These are phyloP conservation scores for Camponotus vicinus DNA, from an alignment of 1,140 invertebrate species.

Conservation along the genomic window DNA sequence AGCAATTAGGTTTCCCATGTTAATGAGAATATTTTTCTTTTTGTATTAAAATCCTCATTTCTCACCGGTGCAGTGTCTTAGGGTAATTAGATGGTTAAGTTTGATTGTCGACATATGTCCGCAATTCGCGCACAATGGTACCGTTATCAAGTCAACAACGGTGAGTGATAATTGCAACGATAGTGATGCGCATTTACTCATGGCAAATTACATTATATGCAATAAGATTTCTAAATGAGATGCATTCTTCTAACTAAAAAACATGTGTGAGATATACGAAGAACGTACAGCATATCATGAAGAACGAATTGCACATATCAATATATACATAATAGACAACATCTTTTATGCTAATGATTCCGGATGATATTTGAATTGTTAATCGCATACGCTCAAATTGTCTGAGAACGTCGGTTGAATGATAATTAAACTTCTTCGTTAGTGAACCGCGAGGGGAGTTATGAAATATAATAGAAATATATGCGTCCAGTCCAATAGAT, in stretches of 20 bases:
- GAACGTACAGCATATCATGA: background rate
- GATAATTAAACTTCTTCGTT: slow-evolving; percentile 55
- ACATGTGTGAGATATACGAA: background rate
- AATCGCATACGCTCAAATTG: background rate
- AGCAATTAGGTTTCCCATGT: background rate
- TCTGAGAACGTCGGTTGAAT: background rate
- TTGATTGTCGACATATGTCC: slow-evolving; percentile 25
- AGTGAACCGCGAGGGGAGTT: background rate
- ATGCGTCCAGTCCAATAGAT: background rate
- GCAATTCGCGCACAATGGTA: slow-evolving; percentile 26
- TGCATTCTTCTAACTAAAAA: slow-evolving; percentile 12
- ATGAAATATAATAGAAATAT: slow-evolving; percentile 13
- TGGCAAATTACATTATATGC: slow-evolving; percentile 29
- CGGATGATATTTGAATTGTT: slow-evolving; percentile 19
- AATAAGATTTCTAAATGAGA: slow-evolving; percentile 44
- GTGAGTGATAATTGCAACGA: slow-evolving; percentile 50
- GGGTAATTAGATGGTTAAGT: slow-evolving; percentile 29
- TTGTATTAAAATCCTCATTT: background rate
- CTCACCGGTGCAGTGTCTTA: background rate
- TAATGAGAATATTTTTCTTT: slow-evolving; percentile 1
- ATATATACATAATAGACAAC: background rate
- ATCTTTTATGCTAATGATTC: background rate
- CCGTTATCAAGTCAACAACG: slow-evolving; percentile 43
- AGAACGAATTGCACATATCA: background rate
- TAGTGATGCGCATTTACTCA: slow-evolving; percentile 46